These are phyloP conservation scores for Hypomesus transpacificus DNA, from an alignment of 2,113 vertebrate genomes.

Conservation along the genomic window DNA sequence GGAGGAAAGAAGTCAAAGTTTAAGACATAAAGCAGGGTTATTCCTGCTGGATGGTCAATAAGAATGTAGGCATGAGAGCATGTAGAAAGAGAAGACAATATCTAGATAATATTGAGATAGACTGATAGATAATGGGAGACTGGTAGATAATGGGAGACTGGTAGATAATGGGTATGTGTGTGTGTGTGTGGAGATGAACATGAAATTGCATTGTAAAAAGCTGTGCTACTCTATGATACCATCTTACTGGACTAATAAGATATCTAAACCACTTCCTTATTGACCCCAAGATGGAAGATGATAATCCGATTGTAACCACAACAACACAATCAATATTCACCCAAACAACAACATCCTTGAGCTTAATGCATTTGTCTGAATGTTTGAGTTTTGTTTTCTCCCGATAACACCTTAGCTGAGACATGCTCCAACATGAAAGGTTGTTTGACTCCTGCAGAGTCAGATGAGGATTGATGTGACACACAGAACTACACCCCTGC, in stretches of 20 bases:
- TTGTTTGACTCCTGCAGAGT: conserved; percentile 35
- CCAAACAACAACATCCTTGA: conserved; percentile 9
- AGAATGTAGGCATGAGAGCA: no score
- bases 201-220: neutral
- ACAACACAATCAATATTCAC: conserved; percentile 36
- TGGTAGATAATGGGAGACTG: neutral
- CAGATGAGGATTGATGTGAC: conserved; percentile 42
- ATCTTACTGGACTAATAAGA: conserved; percentile 1
- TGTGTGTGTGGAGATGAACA: neutral
- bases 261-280: conserved; percentile 26
- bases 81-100: no score
- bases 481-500: conserved; percentile 23
- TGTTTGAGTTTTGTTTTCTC: conserved; percentile 17
- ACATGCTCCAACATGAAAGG: conserved; percentile 33
- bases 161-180: neutral
- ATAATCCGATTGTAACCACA: conserved; percentile 21
- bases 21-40: no score
- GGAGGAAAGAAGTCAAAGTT: no score
- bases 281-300: neutral
- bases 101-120: no score
- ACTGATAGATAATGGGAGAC: no score
- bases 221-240: neutral
- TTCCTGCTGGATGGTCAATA: no score
- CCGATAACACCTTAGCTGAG: conserved; percentile 39
- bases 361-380: conserved; percentile 11